These are phyloP conservation scores for Drosophila punjabiensis DNA, from an alignment of 1,140 invertebrate species.

Conservation along the genomic window DNA sequence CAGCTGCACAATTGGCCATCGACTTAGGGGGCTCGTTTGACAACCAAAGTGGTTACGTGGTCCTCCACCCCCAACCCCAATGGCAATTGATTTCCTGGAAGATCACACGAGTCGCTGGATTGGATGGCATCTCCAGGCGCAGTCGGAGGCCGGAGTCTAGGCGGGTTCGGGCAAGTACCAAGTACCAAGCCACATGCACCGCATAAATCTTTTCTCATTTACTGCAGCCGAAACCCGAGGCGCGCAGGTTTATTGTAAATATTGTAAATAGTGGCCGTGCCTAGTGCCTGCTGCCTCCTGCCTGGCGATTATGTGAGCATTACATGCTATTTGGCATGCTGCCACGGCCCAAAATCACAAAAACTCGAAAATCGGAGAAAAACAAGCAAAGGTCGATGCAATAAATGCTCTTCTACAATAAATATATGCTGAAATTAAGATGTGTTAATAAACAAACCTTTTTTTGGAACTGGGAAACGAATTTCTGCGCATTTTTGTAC, in stretches of 20 bases:
- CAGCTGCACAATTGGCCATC: constrained; percentile 72
- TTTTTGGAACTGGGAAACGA: background rate
- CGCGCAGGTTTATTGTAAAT: constrained; percentile 50
- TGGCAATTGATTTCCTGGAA: constrained; percentile 68
- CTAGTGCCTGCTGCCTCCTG: constrained; percentile 12
- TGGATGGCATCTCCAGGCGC: constrained; percentile 72
- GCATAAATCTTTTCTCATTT: constrained; percentile 78
- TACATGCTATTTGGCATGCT: constrained; percentile 68
- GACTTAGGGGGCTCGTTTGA: constrained; percentile 71
- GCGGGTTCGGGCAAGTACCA: constrained; percentile 54
- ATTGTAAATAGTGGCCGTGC: constrained; percentile 49
- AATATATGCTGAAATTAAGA: background rate
- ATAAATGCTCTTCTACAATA: background rate
- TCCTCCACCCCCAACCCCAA: constrained; percentile 51
- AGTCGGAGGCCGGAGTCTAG: constrained; percentile 33
- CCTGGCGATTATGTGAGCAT: constrained; percentile 64
- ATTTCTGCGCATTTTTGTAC: too few species aligned
- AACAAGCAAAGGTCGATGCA: background rate
- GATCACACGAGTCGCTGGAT: constrained; percentile 54
- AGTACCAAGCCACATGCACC: constrained; percentile 60
- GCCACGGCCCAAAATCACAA: constrained; percentile 36
- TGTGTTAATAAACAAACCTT: background rate
- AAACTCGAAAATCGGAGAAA: background rate
- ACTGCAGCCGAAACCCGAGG: constrained; percentile 59
- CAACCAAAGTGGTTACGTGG: constrained; percentile 70